phyloP scores from a whole-genome alignment of 2,113 vertebrate genomes.

The Callipepla squamata region DNA sequence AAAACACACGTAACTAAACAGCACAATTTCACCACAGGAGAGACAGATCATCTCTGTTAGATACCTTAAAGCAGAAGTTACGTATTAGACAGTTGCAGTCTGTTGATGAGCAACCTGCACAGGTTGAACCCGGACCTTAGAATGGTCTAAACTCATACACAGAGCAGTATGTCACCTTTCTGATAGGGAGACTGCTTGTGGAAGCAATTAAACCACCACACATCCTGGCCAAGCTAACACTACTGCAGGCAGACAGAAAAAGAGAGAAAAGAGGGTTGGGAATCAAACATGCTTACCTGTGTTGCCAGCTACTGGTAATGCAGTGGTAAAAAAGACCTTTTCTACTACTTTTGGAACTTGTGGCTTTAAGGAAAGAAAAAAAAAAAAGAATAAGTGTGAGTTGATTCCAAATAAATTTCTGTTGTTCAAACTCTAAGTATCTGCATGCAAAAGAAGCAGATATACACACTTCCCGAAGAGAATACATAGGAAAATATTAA shows the following conservation, averaged over 20 bases:
- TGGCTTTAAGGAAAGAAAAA: slow-evolving; percentile 65
- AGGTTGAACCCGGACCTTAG: background rate
- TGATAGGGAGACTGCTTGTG: background rate
- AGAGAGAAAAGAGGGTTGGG: background rate
- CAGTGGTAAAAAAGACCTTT: slow-evolving; percentile 97
- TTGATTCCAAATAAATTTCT: background rate
- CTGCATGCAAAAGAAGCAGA: background rate
- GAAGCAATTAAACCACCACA: background rate
- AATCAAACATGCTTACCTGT: slow-evolving; percentile 80
- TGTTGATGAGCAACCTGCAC: background rate
- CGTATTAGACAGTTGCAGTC: background rate
- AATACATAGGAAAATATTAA: background rate
- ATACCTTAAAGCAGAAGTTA: background rate
- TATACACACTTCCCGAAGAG: background rate
- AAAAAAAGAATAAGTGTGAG: background rate
- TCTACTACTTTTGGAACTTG: slow-evolving; percentile 94
- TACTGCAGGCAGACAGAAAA: background rate
- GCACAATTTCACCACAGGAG: background rate
- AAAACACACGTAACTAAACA: background rate
- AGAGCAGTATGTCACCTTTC: background rate
- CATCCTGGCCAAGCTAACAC: background rate
- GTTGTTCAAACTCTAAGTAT: background rate
- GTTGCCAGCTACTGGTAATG: slow-evolving; percentile 92
- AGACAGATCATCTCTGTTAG: background rate
- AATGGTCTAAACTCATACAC: background rate